phyloP scores from a whole-genome alignment of 1,140 invertebrate genomes.

The Globodera rostochiensis region DNA sequence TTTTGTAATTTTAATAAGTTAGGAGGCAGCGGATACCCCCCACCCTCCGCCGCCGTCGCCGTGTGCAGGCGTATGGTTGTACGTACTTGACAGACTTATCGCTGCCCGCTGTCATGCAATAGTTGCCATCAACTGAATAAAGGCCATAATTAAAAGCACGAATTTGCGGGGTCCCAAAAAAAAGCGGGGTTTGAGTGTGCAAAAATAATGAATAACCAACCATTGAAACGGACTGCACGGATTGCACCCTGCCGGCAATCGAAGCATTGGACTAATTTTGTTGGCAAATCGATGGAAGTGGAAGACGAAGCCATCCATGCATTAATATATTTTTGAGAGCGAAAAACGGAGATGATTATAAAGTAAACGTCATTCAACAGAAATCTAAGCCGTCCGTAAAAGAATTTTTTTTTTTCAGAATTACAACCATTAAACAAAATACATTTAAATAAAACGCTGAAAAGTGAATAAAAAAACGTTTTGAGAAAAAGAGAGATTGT shows the following conservation, averaged over 20 bases:
- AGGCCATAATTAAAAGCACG: conserved; percentile 22
- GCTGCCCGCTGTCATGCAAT: conserved; percentile 45
- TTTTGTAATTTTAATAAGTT: too few species aligned
- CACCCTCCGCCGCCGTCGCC: too few species aligned
- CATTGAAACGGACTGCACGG: conserved; percentile 51
- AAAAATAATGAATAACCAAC: conserved; percentile 5
- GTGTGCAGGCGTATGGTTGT: too few species aligned
- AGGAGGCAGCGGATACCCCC: too few species aligned
- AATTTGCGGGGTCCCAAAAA: not conserved
- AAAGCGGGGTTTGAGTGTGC: not conserved
- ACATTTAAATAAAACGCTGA: not conserved
- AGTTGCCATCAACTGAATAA: conserved; percentile 53
- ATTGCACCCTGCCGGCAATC: conserved; percentile 49
- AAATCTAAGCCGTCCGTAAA: too few species aligned
- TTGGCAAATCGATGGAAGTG: conserved; percentile 22
- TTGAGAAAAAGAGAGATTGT: too few species aligned
- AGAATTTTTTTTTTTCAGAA: too few species aligned
- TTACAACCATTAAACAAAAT: too few species aligned
- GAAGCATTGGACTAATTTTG: conserved; percentile 38
- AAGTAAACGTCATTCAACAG: too few species aligned
- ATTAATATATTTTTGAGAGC: too few species aligned
- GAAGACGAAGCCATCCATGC: not conserved
- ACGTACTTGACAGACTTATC: conserved; percentile 44
- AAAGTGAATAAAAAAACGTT: not conserved
- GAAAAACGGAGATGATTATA: too few species aligned